phyloP scores from a whole-genome alignment of 2,797 vertebrate genomes.

The Eulemur albifrons region DNA sequence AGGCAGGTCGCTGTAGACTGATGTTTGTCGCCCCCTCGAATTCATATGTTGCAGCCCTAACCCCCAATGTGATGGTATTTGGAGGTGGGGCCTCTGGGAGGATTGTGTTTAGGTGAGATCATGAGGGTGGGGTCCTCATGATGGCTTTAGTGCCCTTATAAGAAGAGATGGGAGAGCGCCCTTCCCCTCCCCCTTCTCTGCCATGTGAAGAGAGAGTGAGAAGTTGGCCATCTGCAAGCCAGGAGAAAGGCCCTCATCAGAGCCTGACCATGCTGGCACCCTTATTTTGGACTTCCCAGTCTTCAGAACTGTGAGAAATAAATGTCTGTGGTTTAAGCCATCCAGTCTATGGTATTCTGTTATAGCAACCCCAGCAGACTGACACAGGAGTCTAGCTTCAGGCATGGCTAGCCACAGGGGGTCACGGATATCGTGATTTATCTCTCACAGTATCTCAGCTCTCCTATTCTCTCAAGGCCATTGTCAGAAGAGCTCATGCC shows the following conservation, averaged over 20 bases:
- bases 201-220: background rate
- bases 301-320: background rate
- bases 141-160: background rate
- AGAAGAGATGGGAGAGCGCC: background rate
- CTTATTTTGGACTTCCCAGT: background rate
- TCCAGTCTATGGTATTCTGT: background rate
- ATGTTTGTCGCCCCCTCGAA: background rate
- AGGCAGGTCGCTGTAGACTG: background rate
- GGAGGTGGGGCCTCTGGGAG: background rate
- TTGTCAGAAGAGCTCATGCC: background rate
- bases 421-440: background rate
- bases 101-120: background rate
- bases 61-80: background rate
- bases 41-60: background rate
- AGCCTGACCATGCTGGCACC: background rate
- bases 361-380: background rate
- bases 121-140: background rate
- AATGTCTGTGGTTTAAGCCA: background rate
- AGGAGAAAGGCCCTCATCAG: background rate
- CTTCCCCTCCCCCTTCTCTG: fast-evolving
- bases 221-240: background rate
- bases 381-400: background rate
- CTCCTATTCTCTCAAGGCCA: background rate
- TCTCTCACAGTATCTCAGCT: background rate
- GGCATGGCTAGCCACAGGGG: background rate